phyloP scores from a whole-genome alignment of 2,888 invertebrate species.

The Spodoptera picta region DNA sequence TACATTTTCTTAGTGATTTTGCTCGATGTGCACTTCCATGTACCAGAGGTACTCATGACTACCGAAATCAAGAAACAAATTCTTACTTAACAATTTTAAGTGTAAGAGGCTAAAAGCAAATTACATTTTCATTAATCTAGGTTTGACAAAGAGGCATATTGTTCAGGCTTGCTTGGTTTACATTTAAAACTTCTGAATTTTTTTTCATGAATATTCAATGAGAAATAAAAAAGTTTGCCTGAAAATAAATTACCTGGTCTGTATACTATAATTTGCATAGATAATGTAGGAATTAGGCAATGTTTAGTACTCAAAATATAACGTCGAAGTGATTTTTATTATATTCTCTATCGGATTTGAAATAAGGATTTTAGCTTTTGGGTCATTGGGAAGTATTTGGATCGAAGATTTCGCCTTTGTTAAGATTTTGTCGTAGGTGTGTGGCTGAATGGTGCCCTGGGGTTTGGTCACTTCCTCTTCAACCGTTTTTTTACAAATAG shows the following conservation, averaged over 20 bases:
- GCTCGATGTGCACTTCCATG: not conserved
- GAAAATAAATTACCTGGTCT: not conserved
- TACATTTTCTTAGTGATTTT: not conserved
- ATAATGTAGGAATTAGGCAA: no score
- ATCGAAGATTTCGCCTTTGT: slow-evolving; percentile 31
- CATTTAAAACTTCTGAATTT: not conserved
- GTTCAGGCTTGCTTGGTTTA: not conserved
- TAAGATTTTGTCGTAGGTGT: slow-evolving; percentile 40
- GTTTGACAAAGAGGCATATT: not conserved
- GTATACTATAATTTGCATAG: no score
- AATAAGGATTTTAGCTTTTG: slow-evolving; percentile 28
- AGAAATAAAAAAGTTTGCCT: not conserved
- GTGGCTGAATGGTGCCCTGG: slow-evolving; percentile 38
- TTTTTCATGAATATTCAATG: slow-evolving; percentile 14
- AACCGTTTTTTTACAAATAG: slow-evolving; percentile 27
- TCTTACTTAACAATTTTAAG: not conserved
- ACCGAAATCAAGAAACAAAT: not conserved
- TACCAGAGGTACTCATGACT: not conserved
- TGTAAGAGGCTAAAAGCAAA: not conserved
- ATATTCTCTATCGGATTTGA: slow-evolving; percentile 17
- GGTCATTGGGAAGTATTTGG: slow-evolving; percentile 28
- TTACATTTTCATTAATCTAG: not conserved
- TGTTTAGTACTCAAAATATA: slow-evolving; percentile 7
- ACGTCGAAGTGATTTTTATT: slow-evolving; percentile 17
- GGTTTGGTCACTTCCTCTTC: slow-evolving; percentile 39